phyloP scores from a whole-genome alignment of 2,797 vertebrate genomes.

The Salarias fasciatus region DNA sequence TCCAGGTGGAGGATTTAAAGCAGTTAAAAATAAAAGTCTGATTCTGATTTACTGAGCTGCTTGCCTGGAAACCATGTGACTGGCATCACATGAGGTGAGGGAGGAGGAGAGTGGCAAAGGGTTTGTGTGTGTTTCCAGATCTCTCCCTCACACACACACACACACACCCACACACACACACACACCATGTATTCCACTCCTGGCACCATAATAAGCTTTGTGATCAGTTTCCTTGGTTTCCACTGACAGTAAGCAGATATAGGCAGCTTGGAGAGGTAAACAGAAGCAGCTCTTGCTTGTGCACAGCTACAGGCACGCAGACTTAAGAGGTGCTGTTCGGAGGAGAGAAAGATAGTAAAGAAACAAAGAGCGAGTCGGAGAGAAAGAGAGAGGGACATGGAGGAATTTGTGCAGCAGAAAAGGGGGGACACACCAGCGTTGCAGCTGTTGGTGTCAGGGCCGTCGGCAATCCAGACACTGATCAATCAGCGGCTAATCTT shows the following conservation, averaged over 20 bases:
- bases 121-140: slow-evolving; percentile 20
- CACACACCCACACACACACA: no score
- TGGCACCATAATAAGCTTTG: slow-evolving; percentile 79
- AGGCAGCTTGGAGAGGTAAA: slow-evolving; percentile 73
- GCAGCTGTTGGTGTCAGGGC: slow-evolving; percentile 27
- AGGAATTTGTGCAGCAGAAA: background rate
- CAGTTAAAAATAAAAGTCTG: slow-evolving; percentile 84
- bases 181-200: no score
- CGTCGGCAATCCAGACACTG: slow-evolving; percentile 2
- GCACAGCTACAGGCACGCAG: slow-evolving; percentile 52
- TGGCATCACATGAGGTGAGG: slow-evolving; percentile 80
- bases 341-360: slow-evolving; percentile 23
- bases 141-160: no score
- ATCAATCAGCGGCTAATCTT: background rate
- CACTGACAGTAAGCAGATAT: slow-evolving; percentile 81
- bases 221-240: slow-evolving; percentile 81
- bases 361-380: slow-evolving; percentile 18
- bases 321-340: slow-evolving; percentile 31
- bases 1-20: slow-evolving; percentile 75
- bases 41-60: slow-evolving; percentile 84
- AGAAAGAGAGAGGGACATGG: slow-evolving; percentile 13
- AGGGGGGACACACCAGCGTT: slow-evolving; percentile 19
- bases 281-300: slow-evolving; percentile 64
- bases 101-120: slow-evolving; percentile 48
- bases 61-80: slow-evolving; percentile 85